A percentile compares a stretch with the other conserved stretches of the same genome.
Evolutionary conservation across 2,113 vertebrate species (phyloP).

Genomic region (Tamias sibiricus): DNA sequence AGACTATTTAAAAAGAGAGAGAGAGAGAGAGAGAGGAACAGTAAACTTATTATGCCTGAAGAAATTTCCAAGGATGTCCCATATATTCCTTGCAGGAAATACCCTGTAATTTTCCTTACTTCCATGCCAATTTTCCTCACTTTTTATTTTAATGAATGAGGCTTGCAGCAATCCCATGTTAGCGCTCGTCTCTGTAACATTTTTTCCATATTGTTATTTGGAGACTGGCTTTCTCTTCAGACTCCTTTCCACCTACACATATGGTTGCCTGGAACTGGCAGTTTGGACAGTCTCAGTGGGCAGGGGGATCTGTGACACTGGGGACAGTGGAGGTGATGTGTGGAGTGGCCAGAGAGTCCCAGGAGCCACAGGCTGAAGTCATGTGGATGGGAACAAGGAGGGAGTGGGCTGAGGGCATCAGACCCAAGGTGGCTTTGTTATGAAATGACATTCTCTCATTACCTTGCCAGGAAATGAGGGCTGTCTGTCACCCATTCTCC

Average conservation of each 20-base stretch:
- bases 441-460: background rate
- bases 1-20: conserved; percentile 63
- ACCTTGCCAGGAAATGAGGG: background rate
- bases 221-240: conserved; percentile 44
- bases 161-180: background rate
- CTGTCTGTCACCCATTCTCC: background rate
- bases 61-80: conserved; percentile 85
- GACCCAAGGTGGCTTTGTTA: background rate
- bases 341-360: background rate
- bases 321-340: accelerated
- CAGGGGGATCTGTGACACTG: background rate
- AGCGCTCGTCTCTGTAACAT: background rate
- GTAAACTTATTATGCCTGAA: conserved; percentile 77
- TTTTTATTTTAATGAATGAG: conserved; percentile 79
- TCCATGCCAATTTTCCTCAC: conserved; percentile 79
- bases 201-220: conserved; percentile 76
- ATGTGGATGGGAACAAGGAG: accelerated
- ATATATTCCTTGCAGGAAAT: conserved; percentile 84
- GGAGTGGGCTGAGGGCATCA: too few species aligned
- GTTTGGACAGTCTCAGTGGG: background rate
- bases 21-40: conserved; percentile 77
- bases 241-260: background rate
- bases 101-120: conserved; percentile 72
- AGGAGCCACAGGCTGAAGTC: too few species aligned
- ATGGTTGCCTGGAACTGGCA: background rate